These are phyloP conservation scores for Conus ventricosus DNA, from an alignment of 1,140 invertebrate species.

Conservation along the genomic window DNA sequence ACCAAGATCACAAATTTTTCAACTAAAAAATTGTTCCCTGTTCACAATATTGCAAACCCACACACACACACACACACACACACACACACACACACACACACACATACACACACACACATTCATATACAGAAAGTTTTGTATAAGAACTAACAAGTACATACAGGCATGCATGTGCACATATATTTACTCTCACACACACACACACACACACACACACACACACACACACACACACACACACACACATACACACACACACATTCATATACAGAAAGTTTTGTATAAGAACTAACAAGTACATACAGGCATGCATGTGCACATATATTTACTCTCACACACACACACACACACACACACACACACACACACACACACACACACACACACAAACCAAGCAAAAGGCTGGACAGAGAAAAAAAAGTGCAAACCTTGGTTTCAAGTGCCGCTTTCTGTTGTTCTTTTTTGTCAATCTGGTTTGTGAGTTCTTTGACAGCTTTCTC, in stretches of 20 bases:
- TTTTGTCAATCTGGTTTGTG: slow-evolving; percentile 62
- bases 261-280: not conserved
- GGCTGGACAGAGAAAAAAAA: not conserved
- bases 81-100: slow-evolving; percentile 8
- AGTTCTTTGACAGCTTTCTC: slow-evolving; percentile 62
- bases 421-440: slow-evolving; percentile 58
- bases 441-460: slow-evolving; percentile 58
- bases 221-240: slow-evolving; percentile 12
- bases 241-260: slow-evolving; percentile 1
- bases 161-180: not conserved
- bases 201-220: slow-evolving; percentile 25
- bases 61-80: slow-evolving; percentile 24
- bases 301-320: not conserved
- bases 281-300: no score
- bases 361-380: not conserved
- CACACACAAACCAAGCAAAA: not conserved
- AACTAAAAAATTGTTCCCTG: no score
- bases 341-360: not conserved
- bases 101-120: not conserved
- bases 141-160: no score
- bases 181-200: not conserved
- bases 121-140: not conserved
- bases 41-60: not conserved
- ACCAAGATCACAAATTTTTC: no score
- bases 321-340: not conserved